Base-by-base conservation (phyloP, 2,888 invertebrate species). In the Cheilosia scutellata region DNA sequence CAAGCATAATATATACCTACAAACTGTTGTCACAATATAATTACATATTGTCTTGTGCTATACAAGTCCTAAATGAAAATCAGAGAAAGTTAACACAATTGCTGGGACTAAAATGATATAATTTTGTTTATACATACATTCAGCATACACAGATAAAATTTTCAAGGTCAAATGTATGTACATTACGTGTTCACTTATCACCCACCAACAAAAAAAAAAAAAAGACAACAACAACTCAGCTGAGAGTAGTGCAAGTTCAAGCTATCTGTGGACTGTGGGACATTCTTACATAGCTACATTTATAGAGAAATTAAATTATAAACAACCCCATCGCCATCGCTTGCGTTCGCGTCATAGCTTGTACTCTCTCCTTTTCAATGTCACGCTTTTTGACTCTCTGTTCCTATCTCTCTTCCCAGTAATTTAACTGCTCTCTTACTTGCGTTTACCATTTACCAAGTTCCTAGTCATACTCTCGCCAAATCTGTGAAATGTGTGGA, bases 161-260 rank as follows among this genome's bases (percentile, higher is more conserved):
- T 51, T 82, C 80, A 82, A 76, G 80, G 80, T 75, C 63, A 82
- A 76, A 76, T 70, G 27, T 82, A 76, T 51, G 70, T 82, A 68
- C 47, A 51, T 66, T 33, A 62, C 29, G 53, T 62, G 47, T 68
- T 68, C 25, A n/a, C 27, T 62, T 74, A 68, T 58, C 25, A 51
- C 51, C 49, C 42, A 42, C 60, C 31, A 58, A 72, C 66, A 20
- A 20, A 20, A 20, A 72, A 72, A 20, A 20, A 20, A 20, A 20
- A 0, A 20, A 20, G 20, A 20, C 72, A 72, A 58, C 63, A 71
- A 71, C 63, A 78, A 58, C 42, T 68, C 31, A 57, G 55, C 57
- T 44, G 42, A 40, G 55, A 68, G 66, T 31, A 53, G 72, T 63
- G 53, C 74, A 74, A 74, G 74, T 74, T 63, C 53, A 55, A 55